Conservation (phyloP, 2,888 invertebrate species). For the Torymus texanus region DNA sequence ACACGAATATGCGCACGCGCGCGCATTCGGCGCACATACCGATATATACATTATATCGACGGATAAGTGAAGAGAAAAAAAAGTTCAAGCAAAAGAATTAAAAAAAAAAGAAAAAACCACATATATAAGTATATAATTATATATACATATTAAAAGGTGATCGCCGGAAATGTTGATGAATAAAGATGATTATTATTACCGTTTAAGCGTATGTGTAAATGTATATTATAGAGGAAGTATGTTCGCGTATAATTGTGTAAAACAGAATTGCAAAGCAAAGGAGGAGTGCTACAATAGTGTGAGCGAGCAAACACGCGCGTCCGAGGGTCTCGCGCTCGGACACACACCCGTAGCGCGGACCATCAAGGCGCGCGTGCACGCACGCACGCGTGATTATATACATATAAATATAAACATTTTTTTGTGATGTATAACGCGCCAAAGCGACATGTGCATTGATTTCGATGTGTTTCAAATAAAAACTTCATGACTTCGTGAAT, state of each 20-base stretch:
- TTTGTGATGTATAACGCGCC: no score
- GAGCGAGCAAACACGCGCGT: not conserved
- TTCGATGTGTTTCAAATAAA: conserved; percentile 56
- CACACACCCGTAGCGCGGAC: not conserved
- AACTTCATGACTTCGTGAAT: conserved; percentile 45
- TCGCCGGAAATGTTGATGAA: conserved; percentile 9
- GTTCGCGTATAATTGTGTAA: conserved; percentile 43
- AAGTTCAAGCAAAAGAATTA: conserved; percentile 5
- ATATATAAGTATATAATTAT: no score
- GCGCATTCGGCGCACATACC: no score
- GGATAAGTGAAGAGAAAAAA: no score
- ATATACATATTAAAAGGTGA: not conserved
- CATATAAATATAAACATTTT: conserved; percentile 32
- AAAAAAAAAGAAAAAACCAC: not conserved
- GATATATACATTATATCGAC: no score
- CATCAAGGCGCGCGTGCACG: conserved; percentile 2
- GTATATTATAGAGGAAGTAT: conserved; percentile 47
- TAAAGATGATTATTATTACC: conserved; percentile 8
- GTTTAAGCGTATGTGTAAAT: conserved; percentile 42
- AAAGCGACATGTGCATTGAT: conserved; percentile 40
- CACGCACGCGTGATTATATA: conserved; percentile 37
- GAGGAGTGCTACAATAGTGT: not conserved
- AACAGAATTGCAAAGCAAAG: conserved; percentile 3
- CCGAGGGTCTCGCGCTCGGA: no score
- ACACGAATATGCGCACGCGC: no score